Conservation (phyloP, 1,140 invertebrate species). For the Heliconius eleuchia region DNA sequence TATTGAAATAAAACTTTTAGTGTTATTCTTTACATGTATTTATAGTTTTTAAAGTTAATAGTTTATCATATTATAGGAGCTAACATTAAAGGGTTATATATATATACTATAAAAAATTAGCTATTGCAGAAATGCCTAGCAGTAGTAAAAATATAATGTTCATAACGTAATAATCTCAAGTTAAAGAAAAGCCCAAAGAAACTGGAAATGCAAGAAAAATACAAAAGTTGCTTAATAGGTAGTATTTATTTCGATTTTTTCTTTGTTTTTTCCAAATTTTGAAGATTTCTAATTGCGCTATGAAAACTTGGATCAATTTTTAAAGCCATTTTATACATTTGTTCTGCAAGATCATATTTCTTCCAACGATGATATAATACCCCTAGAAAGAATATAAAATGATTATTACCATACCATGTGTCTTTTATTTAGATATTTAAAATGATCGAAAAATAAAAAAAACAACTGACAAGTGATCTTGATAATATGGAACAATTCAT, state of each 20-base stretch:
- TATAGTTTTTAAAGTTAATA: too few relatives aligned
- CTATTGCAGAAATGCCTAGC: too few relatives aligned
- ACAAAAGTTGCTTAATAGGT: background rate
- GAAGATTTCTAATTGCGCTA: constrained; percentile 86
- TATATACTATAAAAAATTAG: background rate
- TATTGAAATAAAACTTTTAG: too few relatives aligned
- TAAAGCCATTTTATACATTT: constrained; percentile 89
- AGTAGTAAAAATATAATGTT: too few relatives aligned
- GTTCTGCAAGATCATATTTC: constrained; percentile 87
- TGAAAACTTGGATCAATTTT: constrained; percentile 86
- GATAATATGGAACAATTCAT: too few relatives aligned
- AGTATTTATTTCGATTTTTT: constrained; percentile 17
- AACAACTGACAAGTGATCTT: too few relatives aligned
- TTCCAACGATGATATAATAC: constrained; percentile 97
- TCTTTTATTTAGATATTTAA: too few relatives aligned
- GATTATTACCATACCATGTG: background rate
- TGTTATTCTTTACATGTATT: too few relatives aligned
- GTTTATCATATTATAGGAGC: too few relatives aligned
- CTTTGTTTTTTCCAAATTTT: constrained; percentile 55
- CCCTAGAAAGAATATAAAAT: constrained; percentile 82
- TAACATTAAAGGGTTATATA: too few relatives aligned
- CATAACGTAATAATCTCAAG: too few relatives aligned
- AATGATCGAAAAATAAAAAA: too few relatives aligned
- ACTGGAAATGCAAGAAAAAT: background rate
- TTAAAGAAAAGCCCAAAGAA: background rate